Evolutionary conservation across 2,113 vertebrate genomes (phyloP).

Genomic region (Bubalus kerabau): DNA sequence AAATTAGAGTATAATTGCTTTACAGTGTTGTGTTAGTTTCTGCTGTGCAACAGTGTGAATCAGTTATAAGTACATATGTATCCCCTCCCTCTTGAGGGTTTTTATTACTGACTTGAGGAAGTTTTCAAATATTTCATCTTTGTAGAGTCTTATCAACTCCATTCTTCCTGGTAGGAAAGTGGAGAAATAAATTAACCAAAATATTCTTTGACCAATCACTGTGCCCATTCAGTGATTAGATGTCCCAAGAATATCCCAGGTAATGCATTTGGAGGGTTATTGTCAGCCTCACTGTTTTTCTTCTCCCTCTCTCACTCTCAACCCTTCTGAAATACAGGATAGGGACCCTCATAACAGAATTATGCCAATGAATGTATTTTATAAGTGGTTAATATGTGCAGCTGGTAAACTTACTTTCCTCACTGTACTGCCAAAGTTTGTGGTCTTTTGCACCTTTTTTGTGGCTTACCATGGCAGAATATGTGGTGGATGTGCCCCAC

Average conservation of each 20-base stretch:
- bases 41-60: not conserved
- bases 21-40: not conserved
- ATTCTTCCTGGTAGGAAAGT: not conserved
- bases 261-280: not conserved
- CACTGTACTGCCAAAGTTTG: not conserved
- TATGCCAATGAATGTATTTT: not conserved
- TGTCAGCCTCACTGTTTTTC: not conserved
- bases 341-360: not conserved
- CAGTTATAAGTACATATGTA: not conserved
- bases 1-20: not conserved
- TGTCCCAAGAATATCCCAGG: not conserved
- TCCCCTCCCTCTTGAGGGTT: not conserved
- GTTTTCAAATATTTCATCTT: not conserved
- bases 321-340: not conserved
- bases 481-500: not conserved
- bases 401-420: not conserved
- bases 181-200: not conserved
- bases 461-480: not conserved
- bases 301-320: not conserved
- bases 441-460: not conserved
- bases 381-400: not conserved
- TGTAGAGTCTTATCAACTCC: not conserved
- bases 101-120: not conserved
- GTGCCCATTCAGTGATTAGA: not conserved
- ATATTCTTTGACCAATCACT: not conserved